Conservation (phyloP, 2,113 vertebrate species). For the Leptobrachium ailaonicum region DNA sequence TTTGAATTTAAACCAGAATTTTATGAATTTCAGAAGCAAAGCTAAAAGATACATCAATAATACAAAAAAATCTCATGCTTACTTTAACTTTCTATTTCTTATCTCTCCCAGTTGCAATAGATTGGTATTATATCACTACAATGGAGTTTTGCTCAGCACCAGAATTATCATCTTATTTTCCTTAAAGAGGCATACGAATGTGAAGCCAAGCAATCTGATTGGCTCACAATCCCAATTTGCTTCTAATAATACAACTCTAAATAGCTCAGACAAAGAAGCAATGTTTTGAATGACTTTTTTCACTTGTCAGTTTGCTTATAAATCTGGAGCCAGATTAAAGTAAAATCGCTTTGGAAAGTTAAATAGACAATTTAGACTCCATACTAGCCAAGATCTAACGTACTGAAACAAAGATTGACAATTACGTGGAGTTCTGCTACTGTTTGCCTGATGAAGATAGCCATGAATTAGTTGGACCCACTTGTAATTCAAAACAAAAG, state of each 20-base stretch:
- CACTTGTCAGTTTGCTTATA: slow-evolving; percentile 32
- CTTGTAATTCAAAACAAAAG: slow-evolving; percentile 14
- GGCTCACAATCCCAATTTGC: slow-evolving; percentile 39
- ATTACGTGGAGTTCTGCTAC: slow-evolving; percentile 1
- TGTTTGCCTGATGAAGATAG: slow-evolving; percentile 30
- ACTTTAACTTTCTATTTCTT: slow-evolving; percentile 44
- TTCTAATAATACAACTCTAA: slow-evolving; percentile 44
- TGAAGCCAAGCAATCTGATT: slow-evolving; percentile 46
- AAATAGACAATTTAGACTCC: slow-evolving; percentile 40
- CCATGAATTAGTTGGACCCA: slow-evolving; percentile 27
- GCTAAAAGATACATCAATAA: slow-evolving; percentile 19
- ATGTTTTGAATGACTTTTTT: slow-evolving; percentile 48
- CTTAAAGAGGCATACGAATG: slow-evolving; percentile 46
- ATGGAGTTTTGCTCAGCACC: slow-evolving; percentile 36
- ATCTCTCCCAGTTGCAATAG: slow-evolving; percentile 46
- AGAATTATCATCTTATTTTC: slow-evolving; percentile 45
- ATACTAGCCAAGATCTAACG: slow-evolving; percentile 33
- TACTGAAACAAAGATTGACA: slow-evolving; percentile 24
- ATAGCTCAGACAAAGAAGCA: slow-evolving; percentile 39
- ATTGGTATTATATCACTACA: slow-evolving; percentile 49
- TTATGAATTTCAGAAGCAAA: slow-evolving; percentile 9
- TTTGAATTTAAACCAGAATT: slow-evolving; percentile 31
- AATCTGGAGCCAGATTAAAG: slow-evolving; percentile 33
- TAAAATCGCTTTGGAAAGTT: slow-evolving; percentile 39
- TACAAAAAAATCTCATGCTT: slow-evolving; percentile 36